Evolutionary conservation across 2,113 vertebrate genomes (phyloP).

Genomic region (Thamnophis sirtalis): DNA sequence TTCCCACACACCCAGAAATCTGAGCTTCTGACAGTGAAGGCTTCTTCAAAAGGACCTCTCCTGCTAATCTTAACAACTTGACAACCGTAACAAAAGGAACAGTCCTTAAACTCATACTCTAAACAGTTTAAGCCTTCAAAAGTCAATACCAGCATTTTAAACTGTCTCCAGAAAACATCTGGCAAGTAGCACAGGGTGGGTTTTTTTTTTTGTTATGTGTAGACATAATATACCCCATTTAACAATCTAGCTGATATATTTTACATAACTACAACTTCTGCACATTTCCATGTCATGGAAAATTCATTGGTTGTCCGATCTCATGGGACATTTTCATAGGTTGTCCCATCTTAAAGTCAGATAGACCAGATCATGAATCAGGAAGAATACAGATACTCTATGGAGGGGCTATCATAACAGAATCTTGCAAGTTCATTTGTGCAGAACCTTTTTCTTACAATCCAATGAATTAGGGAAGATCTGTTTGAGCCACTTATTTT

Average conservation of each 20-base stretch:
- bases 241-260: not conserved
- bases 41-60: not conserved
- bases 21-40: not conserved
- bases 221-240: not conserved
- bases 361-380: not conserved
- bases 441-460: not conserved
- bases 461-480: not conserved
- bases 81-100: not conserved
- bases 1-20: not conserved
- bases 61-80: not conserved
- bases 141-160: not conserved
- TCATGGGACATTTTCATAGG: not conserved
- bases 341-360: not conserved
- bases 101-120: not conserved
- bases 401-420: not conserved
- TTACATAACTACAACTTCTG: not conserved
- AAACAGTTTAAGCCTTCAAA: not conserved
- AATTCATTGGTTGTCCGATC: not conserved
- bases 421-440: not conserved
- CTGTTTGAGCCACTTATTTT: not conserved
- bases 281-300: not conserved
- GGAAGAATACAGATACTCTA: not conserved
- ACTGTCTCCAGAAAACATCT: not conserved
- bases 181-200: not conserved
- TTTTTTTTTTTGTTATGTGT: not conserved